Conservation (phyloP, 2,113 vertebrate species). For the Turnix velox region DNA sequence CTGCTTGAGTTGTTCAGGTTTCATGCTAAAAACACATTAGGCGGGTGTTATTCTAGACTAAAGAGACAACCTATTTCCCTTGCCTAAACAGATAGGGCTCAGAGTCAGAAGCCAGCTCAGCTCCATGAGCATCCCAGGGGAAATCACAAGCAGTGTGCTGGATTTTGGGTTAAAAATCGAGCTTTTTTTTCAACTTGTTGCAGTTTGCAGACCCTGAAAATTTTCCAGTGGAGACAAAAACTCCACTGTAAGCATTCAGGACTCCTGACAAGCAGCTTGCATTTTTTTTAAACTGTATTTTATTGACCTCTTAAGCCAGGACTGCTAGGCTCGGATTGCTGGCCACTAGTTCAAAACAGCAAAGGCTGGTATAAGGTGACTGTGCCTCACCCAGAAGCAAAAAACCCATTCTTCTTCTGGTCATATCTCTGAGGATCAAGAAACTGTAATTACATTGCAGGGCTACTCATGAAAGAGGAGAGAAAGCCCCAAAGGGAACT, state of each 20-base stretch:
- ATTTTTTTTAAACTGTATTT: not conserved
- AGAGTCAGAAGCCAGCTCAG: not conserved
- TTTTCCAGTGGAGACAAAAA: not conserved
- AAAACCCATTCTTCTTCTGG: not conserved
- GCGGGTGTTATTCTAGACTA: not conserved
- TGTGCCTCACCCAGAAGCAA: not conserved
- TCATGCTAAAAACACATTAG: not conserved
- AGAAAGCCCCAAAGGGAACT: not conserved
- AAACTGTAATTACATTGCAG: not conserved
- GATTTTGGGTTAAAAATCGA: not conserved
- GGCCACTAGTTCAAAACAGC: not conserved
- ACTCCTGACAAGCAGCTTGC: not conserved
- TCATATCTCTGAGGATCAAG: not conserved
- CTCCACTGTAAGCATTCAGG: not conserved
- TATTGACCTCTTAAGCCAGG: not conserved
- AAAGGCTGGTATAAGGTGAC: not conserved
- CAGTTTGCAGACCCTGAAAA: not conserved
- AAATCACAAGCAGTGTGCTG: not conserved
- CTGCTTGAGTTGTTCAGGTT: conserved; percentile 26
- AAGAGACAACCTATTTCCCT: not conserved
- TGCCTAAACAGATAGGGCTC: not conserved
- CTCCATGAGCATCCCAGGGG: not conserved
- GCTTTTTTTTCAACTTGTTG: not conserved
- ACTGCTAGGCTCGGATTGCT: not conserved
- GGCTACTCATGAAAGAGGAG: not conserved